These are phyloP conservation scores for Zygothrica quintamaculata DNA, from an alignment of 2,888 invertebrate species.

Conservation along the genomic window DNA sequence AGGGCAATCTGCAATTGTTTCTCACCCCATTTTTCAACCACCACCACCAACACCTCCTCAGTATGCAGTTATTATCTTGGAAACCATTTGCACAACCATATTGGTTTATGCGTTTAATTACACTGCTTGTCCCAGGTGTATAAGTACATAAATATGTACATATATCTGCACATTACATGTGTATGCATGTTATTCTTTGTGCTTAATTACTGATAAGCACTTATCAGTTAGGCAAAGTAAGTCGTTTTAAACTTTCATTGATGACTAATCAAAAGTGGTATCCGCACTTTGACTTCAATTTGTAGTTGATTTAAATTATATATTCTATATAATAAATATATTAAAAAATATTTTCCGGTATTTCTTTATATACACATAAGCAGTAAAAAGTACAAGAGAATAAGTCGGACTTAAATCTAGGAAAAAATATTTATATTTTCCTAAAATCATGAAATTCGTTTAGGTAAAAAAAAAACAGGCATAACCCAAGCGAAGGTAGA, in stretches of 20 bases:
- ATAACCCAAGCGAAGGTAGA: conserved; percentile 21
- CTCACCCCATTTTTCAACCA: neutral
- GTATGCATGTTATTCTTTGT: conserved; percentile 30
- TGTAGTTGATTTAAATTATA: too few species aligned
- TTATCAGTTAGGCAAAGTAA: conserved; percentile 48
- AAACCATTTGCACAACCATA: conserved; percentile 19
- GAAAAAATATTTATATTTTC: conserved; percentile 20
- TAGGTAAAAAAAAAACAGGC: conserved; percentile 50
- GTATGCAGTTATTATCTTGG: conserved; percentile 27
- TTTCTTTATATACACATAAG: neutral
- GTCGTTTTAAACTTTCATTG: conserved; percentile 32
- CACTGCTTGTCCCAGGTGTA: conserved; percentile 23
- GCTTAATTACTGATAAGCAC: conserved; percentile 47
- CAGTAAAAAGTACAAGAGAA: neutral
- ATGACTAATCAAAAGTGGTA: conserved; percentile 55
- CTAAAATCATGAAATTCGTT: conserved; percentile 32
- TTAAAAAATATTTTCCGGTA: neutral
- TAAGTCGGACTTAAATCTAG: neutral
- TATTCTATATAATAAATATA: too few species aligned
- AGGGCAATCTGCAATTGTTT: conserved; percentile 34
- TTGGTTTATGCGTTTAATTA: conserved; percentile 46
- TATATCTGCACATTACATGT: neutral
- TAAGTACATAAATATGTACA: neutral
- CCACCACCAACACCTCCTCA: too few species aligned
- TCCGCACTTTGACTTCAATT: too few species aligned